Base-by-base conservation (phyloP, 2,888 invertebrate genomes). In the Cantharis rufa region DNA sequence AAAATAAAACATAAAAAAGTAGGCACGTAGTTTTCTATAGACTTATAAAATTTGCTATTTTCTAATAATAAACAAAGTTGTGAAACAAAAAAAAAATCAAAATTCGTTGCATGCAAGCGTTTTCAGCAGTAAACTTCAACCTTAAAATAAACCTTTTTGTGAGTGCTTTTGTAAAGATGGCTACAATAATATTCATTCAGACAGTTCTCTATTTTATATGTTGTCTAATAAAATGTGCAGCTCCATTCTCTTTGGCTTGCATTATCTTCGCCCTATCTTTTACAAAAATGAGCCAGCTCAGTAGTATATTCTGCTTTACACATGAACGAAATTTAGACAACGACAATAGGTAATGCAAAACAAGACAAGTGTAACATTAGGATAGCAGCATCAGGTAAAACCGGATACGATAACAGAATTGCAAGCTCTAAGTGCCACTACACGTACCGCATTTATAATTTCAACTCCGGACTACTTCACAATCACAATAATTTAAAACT, bases 401-500 rank as follows among this genome's bases (percentile, higher is more conserved):
- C 68, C n/a, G 15, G 62, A 68, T 70, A 70, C 71, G 61, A 73
- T 72, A 76, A 76, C 76, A 64, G 24, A 63, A 27, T 63, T 64
- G 15, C 69, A 32, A 32, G 16, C 63, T 28, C 11, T 64, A 77
- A 73, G 28, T 71, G 73, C 70, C 72, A 70, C 70, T 73, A 70
- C 76, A 77, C 73, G 76, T 77, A 77, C 73, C 24, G 73, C 73
- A 76, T 77, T 77, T 71, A 77, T 77, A 77, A 73, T 73, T 27
- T 68, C 32, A 68, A 74, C 76, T 61, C 64, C 48, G 15, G 48
- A n/a, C 48, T 48, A 48, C 48, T 48, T 48, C 48, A 48, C 48
- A 48, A 48, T 48, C 48, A 48, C 48, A 48, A 48, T 48, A 48
- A 48, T 48, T 48, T 48, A 48, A 48, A 48, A n/a, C 48, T 48